Percentiles rank a stretch among this genome's conserved stretches.
phyloP scores from a whole-genome alignment of 2,113 vertebrate species.

The Lamprologus callipterus region DNA sequence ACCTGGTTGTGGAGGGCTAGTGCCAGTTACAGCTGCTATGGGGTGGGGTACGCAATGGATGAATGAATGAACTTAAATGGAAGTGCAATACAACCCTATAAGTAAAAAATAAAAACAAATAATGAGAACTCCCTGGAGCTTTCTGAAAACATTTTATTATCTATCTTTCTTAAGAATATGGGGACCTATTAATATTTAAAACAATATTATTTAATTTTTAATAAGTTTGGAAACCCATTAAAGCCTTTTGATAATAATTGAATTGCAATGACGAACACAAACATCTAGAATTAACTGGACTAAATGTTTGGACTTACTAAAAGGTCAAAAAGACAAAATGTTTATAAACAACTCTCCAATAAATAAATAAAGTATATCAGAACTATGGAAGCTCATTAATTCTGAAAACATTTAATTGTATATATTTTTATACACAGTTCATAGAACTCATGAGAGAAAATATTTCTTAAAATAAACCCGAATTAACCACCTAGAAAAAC shows the following conservation, averaged over 20 bases:
- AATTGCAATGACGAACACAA: background rate
- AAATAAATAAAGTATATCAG: background rate
- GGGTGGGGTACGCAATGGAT: background rate
- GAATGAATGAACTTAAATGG: background rate
- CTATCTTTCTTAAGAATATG: background rate
- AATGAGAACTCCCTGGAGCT: background rate
- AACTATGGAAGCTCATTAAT: background rate
- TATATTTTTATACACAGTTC: background rate
- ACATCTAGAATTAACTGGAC: background rate
- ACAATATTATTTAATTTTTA: background rate
- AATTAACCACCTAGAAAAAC: background rate
- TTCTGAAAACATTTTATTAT: background rate
- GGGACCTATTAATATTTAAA: background rate
- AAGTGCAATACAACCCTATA: background rate
- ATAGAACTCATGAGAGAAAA: background rate
- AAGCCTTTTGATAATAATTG: background rate
- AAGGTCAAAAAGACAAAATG: background rate
- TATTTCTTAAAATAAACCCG: background rate
- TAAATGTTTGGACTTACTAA: background rate
- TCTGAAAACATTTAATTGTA: background rate
- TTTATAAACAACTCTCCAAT: background rate
- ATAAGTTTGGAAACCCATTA: background rate
- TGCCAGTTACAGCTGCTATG: background rate
- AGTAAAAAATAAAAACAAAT: background rate
- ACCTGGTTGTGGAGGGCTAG: background rate